These are phyloP conservation scores for Myotis planiceps DNA, from an alignment of 2,797 vertebrate species.

Conservation along the genomic window DNA sequence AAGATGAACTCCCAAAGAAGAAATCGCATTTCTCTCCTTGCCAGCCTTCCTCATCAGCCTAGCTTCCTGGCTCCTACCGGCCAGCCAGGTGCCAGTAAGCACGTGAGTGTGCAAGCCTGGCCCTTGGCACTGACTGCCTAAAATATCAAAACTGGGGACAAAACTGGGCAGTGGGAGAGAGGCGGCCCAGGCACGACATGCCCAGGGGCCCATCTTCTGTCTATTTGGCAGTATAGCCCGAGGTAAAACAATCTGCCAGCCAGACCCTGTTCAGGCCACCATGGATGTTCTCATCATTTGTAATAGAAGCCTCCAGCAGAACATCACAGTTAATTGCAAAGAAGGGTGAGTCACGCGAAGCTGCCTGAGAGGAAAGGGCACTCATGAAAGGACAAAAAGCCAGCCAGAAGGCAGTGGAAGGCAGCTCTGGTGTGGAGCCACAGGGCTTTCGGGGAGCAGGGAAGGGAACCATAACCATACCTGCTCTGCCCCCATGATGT, in stretches of 20 bases:
- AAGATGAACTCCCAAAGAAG: slow-evolving; percentile 8
- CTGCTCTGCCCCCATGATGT: neutral
- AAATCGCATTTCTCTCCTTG: neutral
- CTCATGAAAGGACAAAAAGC: neutral
- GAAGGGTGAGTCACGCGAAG: slow-evolving; percentile 64
- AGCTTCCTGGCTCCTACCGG: neutral
- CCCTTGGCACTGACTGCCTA: neutral
- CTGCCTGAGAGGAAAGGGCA: slow-evolving; percentile 21
- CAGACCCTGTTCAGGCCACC: slow-evolving; percentile 25
- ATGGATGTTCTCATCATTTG: neutral
- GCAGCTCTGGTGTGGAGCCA: neutral
- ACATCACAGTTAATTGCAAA: slow-evolving; percentile 66
- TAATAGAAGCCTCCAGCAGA: slow-evolving; percentile 54
- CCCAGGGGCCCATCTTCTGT: neutral
- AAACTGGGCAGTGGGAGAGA: neutral
- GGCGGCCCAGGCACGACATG: neutral
- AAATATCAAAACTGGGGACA: neutral
- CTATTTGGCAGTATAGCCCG: neutral
- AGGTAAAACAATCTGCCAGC: neutral
- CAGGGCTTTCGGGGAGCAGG: neutral
- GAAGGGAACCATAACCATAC: neutral
- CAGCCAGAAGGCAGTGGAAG: neutral
- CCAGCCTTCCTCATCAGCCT: neutral
- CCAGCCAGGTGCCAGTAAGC: neutral
- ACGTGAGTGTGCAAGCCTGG: neutral